Conservation (phyloP, 2,888 invertebrate species). For the Drosophila siamana region DNA sequence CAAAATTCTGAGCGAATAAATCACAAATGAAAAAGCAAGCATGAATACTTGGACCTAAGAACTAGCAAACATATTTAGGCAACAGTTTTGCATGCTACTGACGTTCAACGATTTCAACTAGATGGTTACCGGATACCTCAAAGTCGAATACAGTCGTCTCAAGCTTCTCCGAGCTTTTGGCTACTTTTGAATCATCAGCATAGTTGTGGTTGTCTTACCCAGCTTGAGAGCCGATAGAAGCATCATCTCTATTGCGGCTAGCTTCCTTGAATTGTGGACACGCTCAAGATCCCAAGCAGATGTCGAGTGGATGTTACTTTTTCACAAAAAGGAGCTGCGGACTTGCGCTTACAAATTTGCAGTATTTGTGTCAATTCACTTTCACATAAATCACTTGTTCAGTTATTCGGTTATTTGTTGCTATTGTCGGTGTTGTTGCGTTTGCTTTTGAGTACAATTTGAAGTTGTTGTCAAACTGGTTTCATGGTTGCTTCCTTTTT, state of each 20-base stretch:
- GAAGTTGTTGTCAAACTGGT: constrained; percentile 66
- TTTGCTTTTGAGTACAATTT: constrained; percentile 66
- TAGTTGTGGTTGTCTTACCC: constrained; percentile 76
- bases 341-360: constrained; percentile 8
- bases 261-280: constrained; percentile 26
- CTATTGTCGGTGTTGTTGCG: constrained; percentile 40
- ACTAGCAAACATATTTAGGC: background rate
- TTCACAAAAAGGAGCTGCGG: constrained; percentile 8
- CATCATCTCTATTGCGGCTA: constrained; percentile 81
- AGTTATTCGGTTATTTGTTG: constrained; percentile 33
- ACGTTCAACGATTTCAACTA: background rate
- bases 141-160: background rate
- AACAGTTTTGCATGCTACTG: background rate
- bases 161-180: constrained; percentile 11
- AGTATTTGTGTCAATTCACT: constrained; percentile 78
- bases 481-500: constrained; percentile 76
- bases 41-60: too few relatives aligned
- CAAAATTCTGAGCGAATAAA: too few relatives aligned
- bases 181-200: constrained; percentile 16
- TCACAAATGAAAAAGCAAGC: too few relatives aligned
- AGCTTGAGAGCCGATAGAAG: constrained; percentile 85
- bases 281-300: constrained; percentile 27
- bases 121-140: background rate
- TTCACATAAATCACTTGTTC: constrained; percentile 77
- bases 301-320: constrained; percentile 40